Base-by-base conservation (phyloP, 2,888 invertebrate species). In the Agonopterix subpropinquella region DNA sequence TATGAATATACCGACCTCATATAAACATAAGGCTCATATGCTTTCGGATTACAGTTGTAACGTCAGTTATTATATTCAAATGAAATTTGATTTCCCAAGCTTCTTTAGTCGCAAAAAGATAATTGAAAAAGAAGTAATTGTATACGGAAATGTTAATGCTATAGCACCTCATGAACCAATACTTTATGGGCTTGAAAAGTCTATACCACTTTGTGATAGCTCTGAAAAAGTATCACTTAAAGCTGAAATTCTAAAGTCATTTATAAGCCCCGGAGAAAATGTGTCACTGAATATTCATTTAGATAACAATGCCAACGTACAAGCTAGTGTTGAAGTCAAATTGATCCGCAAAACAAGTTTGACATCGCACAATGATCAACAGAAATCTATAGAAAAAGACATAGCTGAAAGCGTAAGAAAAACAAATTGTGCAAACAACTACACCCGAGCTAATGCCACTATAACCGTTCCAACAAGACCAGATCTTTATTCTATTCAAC, bases 401-500 rank as follows among this genome's bases (percentile, higher is more conserved):
- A n/a, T 39, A 39, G 3, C 39, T 10, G 10, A 9, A n/a, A 4
- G 39, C 8, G n/a, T n/a, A 39, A 4, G n/a, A n/a, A 39, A 39
- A n/a, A 39, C 39, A 10, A n/a, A 2, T 28, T 28, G 7, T 28
- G 28, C 28, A 28, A 28, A 28, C 28, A 28, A 28, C 28, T 28
- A 28, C 28, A 28, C 28, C 28, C 28, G 28, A 28, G 5, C 28
- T 0, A 28, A 28, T 28, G 5, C 8, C 39, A 9, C 39, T n/a
- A n/a, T 39, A n/a, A 41, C 45, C 0, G 11, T 67, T 0, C 57
- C 57, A 8, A 62, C 62, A 4, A 48, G 54, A 36, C 35, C 51
- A 0, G 53, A 53, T 28, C 39, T 65, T 11, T 62, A 61, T 36
- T 58, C 66, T 4, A 55, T 71, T 44, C 64, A 66, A 39, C 18